Conservation (phyloP, 2,888 invertebrate species). For the Euplexia lucipara region DNA sequence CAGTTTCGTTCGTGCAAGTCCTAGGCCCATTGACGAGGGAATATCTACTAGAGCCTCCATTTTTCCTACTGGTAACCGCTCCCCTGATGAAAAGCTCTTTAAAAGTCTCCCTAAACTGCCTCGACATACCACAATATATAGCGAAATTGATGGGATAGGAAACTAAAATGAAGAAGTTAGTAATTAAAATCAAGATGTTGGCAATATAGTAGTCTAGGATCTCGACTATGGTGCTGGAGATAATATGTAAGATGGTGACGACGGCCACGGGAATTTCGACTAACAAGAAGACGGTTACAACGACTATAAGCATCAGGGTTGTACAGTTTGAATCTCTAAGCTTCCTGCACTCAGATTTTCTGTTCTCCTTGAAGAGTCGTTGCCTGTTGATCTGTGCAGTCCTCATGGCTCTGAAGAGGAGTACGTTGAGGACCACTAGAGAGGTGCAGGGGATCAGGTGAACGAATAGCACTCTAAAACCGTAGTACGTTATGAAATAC, state of each 20-base stretch:
- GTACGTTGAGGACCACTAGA: constrained; percentile 96
- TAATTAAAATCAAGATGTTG: constrained; percentile 94
- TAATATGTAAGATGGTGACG: constrained; percentile 95
- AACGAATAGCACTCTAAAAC: constrained; percentile 97
- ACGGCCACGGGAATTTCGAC: constrained; percentile 96
- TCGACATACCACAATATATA: constrained; percentile 98
- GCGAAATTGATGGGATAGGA: constrained; percentile 98
- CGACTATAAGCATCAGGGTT: constrained; percentile 96
- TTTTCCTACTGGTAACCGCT: constrained; percentile 91
- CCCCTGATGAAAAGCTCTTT: constrained; percentile 95
- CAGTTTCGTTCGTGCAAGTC: constrained; percentile 96
- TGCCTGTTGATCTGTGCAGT: constrained; percentile 95
- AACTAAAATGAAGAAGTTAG: constrained; percentile 97
- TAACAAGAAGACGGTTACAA: constrained; percentile 95
- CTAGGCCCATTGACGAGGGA: constrained; percentile 96
- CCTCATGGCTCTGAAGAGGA: constrained; percentile 96
- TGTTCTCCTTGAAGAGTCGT: constrained; percentile 94
- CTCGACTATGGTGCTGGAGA: constrained; percentile 93
- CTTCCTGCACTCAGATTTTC: constrained; percentile 95
- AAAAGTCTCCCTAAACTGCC: constrained; percentile 98
- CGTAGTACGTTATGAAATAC: constrained; percentile 96
- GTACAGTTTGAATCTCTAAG: constrained; percentile 96
- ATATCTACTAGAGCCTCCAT: constrained; percentile 94
- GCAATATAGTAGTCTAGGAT: constrained; percentile 95
- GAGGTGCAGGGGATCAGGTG: constrained; percentile 97